phyloP scores from a whole-genome alignment of 2,113 vertebrate genomes.

The Caretta caretta region DNA sequence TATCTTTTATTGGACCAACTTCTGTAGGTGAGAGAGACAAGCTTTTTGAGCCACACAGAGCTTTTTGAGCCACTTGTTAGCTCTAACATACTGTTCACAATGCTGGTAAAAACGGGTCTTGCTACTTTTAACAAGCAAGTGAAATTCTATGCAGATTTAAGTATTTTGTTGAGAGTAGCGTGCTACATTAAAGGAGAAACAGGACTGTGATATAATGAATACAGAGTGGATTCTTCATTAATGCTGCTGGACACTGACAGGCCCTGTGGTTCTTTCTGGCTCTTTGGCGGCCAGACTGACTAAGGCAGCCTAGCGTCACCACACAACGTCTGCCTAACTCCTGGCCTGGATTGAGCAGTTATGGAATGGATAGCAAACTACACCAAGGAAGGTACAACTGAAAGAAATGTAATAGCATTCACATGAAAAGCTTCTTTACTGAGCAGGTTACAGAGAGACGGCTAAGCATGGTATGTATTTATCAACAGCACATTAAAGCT shows the following conservation, averaged over 20 bases:
- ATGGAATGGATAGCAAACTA: not conserved
- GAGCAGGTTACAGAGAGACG: slow-evolving; percentile 28
- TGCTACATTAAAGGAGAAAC: not conserved
- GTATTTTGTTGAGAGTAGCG: not conserved
- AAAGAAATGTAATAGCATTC: slow-evolving; percentile 7
- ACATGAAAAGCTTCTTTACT: slow-evolving; percentile 52
- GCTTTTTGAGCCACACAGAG: too few species aligned
- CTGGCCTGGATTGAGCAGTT: slow-evolving; percentile 47
- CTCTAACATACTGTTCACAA: slow-evolving; percentile 29
- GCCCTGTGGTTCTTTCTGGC: not conserved
- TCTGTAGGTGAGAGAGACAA: not conserved
- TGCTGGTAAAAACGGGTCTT: slow-evolving; percentile 31
- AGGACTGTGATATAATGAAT: slow-evolving; percentile 24
- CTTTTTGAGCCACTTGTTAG: slow-evolving; percentile 28
- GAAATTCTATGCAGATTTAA: slow-evolving; percentile 33
- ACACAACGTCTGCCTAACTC: slow-evolving; percentile 32
- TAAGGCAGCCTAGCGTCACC: slow-evolving; percentile 14
- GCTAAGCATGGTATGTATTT: slow-evolving; percentile 65
- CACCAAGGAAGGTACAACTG: slow-evolving; percentile 26
- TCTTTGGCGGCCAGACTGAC: not conserved
- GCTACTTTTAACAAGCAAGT: slow-evolving; percentile 44
- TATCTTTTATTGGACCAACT: not conserved
- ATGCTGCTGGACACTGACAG: slow-evolving; percentile 7
- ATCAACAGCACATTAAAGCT: slow-evolving; percentile 66
- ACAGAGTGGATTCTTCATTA: slow-evolving; percentile 4